Evolutionary conservation across 2,888 invertebrate species (phyloP).

Genomic region (Nemotelus pantherinus): DNA sequence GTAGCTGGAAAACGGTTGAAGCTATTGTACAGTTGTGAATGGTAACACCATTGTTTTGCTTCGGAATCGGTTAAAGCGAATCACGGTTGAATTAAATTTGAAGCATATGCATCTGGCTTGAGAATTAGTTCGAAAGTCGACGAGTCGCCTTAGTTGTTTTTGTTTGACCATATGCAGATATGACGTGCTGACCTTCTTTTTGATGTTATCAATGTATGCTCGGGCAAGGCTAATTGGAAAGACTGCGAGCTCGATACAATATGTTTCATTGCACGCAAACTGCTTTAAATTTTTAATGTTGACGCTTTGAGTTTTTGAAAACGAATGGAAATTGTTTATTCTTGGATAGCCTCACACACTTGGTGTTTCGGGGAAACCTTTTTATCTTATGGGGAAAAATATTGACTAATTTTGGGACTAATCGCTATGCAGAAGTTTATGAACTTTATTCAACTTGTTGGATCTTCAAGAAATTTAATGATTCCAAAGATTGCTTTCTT

Average conservation of each 20-base stretch:
- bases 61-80: constrained; percentile 32
- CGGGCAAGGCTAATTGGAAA: neutral
- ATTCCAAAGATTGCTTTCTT: too few species aligned
- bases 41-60: constrained; percentile 12
- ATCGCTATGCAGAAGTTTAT: too few species aligned
- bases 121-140: neutral
- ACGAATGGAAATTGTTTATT: too few species aligned
- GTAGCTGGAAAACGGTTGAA: neutral
- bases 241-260: neutral
- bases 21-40: constrained; percentile 6
- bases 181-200: constrained; percentile 15
- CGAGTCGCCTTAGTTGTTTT: constrained; percentile 1
- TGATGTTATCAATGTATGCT: neutral
- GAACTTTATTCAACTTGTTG: too few species aligned
- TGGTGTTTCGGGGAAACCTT: too few species aligned
- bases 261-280: neutral
- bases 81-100: constrained; percentile 18
- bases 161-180: neutral
- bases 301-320: too few species aligned
- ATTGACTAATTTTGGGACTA: too few species aligned
- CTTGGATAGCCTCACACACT: too few species aligned
- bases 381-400: too few species aligned
- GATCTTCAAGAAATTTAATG: too few species aligned
- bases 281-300: too few species aligned
- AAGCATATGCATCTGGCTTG: constrained; percentile 8